Conservation (phyloP, 2,888 invertebrate genomes). For the Dyspetes luteomarginatus region DNA sequence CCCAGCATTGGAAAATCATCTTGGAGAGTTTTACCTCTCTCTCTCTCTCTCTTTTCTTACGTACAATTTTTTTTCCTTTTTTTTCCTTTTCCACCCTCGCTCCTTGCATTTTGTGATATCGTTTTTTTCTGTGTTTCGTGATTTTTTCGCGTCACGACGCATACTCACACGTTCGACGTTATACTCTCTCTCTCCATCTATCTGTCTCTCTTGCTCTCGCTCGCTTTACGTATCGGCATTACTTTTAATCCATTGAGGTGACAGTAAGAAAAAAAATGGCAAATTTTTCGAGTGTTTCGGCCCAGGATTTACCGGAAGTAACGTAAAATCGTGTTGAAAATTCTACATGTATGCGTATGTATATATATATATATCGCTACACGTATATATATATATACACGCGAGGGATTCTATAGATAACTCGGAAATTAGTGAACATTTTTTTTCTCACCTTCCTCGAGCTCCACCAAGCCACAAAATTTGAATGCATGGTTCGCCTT, state of each 20-base stretch:
- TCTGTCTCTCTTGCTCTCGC: too few relatives aligned
- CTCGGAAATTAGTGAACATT: slow-evolving; percentile 5
- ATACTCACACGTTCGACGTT: slow-evolving; percentile 42
- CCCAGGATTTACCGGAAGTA: slow-evolving; percentile 83
- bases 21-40: slow-evolving; percentile 71
- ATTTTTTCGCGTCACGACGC: slow-evolving; percentile 2
- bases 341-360: slow-evolving; percentile 65
- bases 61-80: background rate
- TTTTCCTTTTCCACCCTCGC: slow-evolving; percentile 56
- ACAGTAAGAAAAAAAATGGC: slow-evolving; percentile 72
- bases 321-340: slow-evolving; percentile 79
- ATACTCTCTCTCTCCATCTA: too few relatives aligned
- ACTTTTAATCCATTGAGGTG: slow-evolving; percentile 67
- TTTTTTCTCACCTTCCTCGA: background rate
- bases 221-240: slow-evolving; percentile 48
- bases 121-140: slow-evolving; percentile 33
- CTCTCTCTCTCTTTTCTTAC: slow-evolving; percentile 46
- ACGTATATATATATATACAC: slow-evolving; percentile 8
- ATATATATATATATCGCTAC: slow-evolving; percentile 72
- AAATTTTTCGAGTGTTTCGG: slow-evolving; percentile 73
- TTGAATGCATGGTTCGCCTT: too few relatives aligned
- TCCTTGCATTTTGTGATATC: slow-evolving; percentile 60
- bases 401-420: slow-evolving; percentile 24
- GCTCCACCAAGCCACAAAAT: too few relatives aligned
- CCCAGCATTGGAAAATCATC: slow-evolving; percentile 85